Evolutionary conservation across 2,888 invertebrate genomes (phyloP), one percentile per base, ranked within the genome.

Genomic region (Nezara viridula): DNA sequence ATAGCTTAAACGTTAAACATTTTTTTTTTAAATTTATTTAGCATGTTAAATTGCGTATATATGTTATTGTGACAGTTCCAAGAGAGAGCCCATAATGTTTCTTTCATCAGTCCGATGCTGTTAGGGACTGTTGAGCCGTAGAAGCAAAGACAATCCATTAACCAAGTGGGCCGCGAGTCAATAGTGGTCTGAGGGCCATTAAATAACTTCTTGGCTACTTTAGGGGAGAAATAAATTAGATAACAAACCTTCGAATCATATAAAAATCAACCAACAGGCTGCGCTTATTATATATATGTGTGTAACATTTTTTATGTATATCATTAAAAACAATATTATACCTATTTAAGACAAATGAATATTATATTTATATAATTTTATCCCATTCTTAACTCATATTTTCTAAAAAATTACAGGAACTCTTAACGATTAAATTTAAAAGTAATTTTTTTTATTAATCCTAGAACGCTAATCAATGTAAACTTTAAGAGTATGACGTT

Each of bases 201-300:
- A 73, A 73, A 73, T 73, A 73, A 73, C 66, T 73, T 73, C 66
- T 73, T 73, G 19, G 16, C 66, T 73, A 37, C 66, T 73, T 73
- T 73, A 73, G 66, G 6, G 66, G 1, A 19, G 21, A 73, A 73
- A 73, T 73, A 73, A 73, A 37, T 73, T 37, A 73, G 66, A 73
- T 73, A 73, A 32, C 7, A 9, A 24, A 12, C 14, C 1, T 19
- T 19, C 16, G 19, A 37, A 73, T 19, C 66, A 73, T 37, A 37
- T 73, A 21, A 73, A 19, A 37, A 37, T 73, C 32, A 37, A 73
- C 1, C 27, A 55, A 55, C 12, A n/a, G 4, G 3, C 24, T 10
- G n/a, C 1, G 9, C 1, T 55, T n/a, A 55, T n/a, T n/a, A n/a
- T 10, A 60, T 60, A 60, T n/a, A 27, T 60, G n/a, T 6, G 5